These are phyloP conservation scores for Peromyscus aztecus DNA, from an alignment of 2,797 vertebrate species.

Conservation along the genomic window DNA sequence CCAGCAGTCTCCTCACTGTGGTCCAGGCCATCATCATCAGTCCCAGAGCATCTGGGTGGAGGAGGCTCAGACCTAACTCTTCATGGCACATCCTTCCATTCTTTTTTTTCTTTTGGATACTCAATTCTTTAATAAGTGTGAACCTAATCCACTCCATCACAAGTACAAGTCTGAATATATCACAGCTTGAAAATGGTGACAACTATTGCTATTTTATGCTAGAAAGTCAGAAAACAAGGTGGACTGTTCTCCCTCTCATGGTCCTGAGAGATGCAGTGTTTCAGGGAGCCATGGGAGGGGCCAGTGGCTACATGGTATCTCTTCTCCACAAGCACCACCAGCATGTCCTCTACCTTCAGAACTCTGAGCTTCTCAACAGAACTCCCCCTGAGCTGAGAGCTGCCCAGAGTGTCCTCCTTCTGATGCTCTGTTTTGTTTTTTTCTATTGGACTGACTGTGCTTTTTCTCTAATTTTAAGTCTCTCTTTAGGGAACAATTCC, in stretches of 20 bases:
- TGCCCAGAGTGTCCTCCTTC: background rate
- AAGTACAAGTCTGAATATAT: background rate
- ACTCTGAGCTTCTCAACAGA: background rate
- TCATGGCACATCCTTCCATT: background rate
- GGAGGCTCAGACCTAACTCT: background rate
- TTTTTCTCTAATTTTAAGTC: background rate
- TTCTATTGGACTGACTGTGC: slow-evolving; percentile 26
- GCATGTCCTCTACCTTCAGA: background rate
- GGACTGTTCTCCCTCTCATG: background rate
- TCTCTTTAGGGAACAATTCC: background rate
- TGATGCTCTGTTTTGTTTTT: slow-evolving; percentile 52
- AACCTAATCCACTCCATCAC: background rate
- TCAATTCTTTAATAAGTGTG: background rate
- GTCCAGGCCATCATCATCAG: background rate
- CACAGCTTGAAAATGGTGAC: background rate
- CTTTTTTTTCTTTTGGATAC: background rate
- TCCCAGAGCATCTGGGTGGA: background rate
- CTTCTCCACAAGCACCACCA: background rate
- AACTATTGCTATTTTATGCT: background rate
- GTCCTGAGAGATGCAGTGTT: background rate
- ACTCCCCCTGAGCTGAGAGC: background rate
- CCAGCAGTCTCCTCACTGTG: background rate
- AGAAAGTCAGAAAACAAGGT: background rate
- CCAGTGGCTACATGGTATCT: background rate
- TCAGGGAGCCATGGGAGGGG: background rate